phyloP scores from a whole-genome alignment of 1,140 invertebrate species.

The Maconellicoccus hirsutus region DNA sequence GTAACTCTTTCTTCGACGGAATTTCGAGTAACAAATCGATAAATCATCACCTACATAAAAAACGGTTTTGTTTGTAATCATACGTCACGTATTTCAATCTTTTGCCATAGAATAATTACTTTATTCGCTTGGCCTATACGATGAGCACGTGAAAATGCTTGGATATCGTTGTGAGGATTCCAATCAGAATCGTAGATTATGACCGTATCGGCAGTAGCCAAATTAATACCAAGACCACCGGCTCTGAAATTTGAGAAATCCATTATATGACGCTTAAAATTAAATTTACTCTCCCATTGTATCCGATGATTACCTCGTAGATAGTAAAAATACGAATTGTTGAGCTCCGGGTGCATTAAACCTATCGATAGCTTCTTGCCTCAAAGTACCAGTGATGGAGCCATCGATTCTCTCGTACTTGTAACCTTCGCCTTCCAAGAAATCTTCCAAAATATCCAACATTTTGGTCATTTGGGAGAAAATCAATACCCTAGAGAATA shows the following conservation, averaged over 20 bases:
- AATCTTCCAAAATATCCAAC: constrained; percentile 98
- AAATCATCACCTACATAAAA: constrained; percentile 79
- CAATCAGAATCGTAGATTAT: constrained; percentile 99
- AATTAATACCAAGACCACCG: constrained; percentile 96
- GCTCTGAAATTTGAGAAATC: constrained; percentile 46
- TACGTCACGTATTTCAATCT: too few relatives aligned
- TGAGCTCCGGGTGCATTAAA: constrained; percentile 56
- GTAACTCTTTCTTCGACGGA: constrained; percentile 98
- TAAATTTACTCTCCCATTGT: too few relatives aligned
- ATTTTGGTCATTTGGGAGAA: constrained; percentile 99
- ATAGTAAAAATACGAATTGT: constrained; percentile 95
- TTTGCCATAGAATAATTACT: too few relatives aligned
- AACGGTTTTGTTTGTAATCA: neutral
- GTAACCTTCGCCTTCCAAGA: constrained; percentile 92
- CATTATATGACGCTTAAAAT: neutral
- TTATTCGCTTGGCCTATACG: constrained; percentile 98
- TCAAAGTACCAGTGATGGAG: constrained; percentile 83
- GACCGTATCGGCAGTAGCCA: constrained; percentile 98
- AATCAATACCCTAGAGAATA: constrained; percentile 68
- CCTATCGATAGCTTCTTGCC: constrained; percentile 95
- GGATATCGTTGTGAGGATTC: constrained; percentile 99
- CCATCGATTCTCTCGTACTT: constrained; percentile 99
- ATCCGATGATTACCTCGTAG: constrained; percentile 49
- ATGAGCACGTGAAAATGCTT: constrained; percentile 97
- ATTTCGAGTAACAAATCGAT: constrained; percentile 97